phyloP scores from a whole-genome alignment of 2,113 vertebrate species.

The Dendrocopos noguchii region DNA sequence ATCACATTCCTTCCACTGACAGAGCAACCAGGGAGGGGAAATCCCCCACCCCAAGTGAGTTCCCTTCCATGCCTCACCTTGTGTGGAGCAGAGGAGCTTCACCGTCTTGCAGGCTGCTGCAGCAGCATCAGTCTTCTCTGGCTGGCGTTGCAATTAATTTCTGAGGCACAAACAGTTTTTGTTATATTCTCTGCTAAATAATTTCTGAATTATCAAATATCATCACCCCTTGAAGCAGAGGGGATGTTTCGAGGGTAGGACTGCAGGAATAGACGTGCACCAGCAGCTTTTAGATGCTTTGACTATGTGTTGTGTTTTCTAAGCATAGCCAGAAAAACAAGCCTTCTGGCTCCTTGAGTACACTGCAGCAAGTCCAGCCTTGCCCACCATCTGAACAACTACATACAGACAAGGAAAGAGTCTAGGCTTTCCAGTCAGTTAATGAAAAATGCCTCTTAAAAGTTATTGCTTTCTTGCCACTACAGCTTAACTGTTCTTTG shows the following conservation, averaged over 20 bases:
- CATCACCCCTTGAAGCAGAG: not conserved
- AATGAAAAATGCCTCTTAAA: not conserved
- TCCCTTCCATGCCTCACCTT: not conserved
- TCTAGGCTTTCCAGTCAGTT: not conserved
- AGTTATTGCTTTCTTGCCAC: not conserved
- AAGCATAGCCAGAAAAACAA: not conserved
- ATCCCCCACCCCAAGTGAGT: not conserved
- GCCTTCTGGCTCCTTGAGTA: not conserved
- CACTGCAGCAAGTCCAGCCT: not conserved
- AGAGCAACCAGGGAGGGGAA: not conserved
- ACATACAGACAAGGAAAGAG: not conserved
- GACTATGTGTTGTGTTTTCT: not conserved
- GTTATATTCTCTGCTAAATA: not conserved
- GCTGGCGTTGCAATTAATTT: not conserved
- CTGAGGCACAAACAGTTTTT: not conserved
- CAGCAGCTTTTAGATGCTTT: not conserved
- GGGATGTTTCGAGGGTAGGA: conserved; percentile 13
- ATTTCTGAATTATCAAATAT: conserved; percentile 12
- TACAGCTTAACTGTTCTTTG: not conserved
- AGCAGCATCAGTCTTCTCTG: fast-evolving
- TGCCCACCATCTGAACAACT: not conserved
- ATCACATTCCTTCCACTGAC: not conserved
- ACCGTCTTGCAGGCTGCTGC: not conserved
- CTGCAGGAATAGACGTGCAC: not conserved
- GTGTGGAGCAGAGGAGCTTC: not conserved